phyloP scores from a whole-genome alignment of 2,888 invertebrate genomes.

The Deilephila porcellus region DNA sequence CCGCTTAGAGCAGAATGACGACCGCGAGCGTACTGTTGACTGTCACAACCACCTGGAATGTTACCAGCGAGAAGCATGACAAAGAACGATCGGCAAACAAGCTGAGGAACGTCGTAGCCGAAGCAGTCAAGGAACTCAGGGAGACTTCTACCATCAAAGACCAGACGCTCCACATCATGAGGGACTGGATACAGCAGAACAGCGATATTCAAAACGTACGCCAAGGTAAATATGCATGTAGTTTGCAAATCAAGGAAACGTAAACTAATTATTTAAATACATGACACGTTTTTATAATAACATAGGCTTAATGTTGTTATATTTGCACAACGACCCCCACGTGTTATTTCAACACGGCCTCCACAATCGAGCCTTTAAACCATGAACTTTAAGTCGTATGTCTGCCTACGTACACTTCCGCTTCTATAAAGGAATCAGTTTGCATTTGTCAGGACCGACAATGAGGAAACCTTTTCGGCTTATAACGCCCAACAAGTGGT shows the following conservation, averaged over 20 bases:
- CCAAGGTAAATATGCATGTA: slow-evolving; percentile 74
- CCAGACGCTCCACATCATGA: slow-evolving; percentile 87
- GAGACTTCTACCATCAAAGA: slow-evolving; percentile 87
- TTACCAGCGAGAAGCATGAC: slow-evolving; percentile 64
- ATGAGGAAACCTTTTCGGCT: too few relatives aligned
- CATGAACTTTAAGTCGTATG: background rate
- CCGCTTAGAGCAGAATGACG: slow-evolving; percentile 58
- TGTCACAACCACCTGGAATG: slow-evolving; percentile 69
- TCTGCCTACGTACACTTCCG: background rate
- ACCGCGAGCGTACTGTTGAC: slow-evolving; percentile 74
- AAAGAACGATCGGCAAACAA: slow-evolving; percentile 57
- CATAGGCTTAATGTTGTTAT: background rate
- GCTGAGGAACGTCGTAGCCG: slow-evolving; percentile 60
- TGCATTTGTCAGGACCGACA: too few relatives aligned
- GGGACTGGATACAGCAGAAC: slow-evolving; percentile 89
- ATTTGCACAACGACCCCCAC: slow-evolving; percentile 4
- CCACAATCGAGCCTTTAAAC: background rate
- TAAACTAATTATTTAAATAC: background rate
- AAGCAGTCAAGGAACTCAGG: slow-evolving; percentile 88
- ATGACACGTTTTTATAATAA: background rate
- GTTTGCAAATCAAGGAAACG: background rate
- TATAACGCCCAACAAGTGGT: too few relatives aligned
- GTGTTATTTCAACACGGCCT: background rate
- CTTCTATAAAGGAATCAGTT: too few relatives aligned
- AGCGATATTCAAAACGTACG: slow-evolving; percentile 88